Percentiles rank a stretch among this genome's conserved stretches.
Evolutionary conservation across 1,140 invertebrate genomes (phyloP).

Genomic region (Ceratosolen solmsi): DNA sequence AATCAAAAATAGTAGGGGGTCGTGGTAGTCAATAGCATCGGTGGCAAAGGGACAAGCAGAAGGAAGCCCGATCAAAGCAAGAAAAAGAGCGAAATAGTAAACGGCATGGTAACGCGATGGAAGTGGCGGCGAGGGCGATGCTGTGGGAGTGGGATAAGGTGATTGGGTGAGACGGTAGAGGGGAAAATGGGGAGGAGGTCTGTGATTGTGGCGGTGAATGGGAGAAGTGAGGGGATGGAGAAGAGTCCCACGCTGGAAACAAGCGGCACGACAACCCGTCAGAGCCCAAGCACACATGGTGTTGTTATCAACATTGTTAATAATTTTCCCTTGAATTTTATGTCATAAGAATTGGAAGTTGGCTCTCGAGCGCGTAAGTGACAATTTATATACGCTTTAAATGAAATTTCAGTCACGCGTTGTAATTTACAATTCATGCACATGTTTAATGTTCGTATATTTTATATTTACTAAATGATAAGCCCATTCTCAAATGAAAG

Average conservation of each 20-base stretch:
- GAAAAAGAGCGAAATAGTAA: constrained; percentile 35
- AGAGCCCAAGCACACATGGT: not conserved
- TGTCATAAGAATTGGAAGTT: not conserved
- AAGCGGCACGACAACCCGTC: not conserved
- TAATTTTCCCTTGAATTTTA: not conserved
- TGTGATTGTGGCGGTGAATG: too few relatives aligned
- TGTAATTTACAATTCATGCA: constrained; percentile 1
- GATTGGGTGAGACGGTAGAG: not conserved
- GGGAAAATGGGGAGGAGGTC: not conserved
- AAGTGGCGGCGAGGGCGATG: not conserved
- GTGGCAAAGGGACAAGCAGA: not conserved
- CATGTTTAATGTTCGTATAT: not conserved
- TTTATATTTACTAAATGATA: not conserved
- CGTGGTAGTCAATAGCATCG: constrained; percentile 49
- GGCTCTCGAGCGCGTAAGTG: not conserved
- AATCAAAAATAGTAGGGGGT: constrained; percentile 65
- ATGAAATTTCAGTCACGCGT: constrained; percentile 11
- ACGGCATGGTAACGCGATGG: constrained; percentile 8
- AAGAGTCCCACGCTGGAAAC: too few relatives aligned
- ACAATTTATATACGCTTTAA: not conserved
- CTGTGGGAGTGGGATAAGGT: constrained; percentile 42
- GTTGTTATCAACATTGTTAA: not conserved
- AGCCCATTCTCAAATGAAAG: not conserved
- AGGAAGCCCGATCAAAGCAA: constrained; percentile 7
- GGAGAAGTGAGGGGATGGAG: not conserved